Conservation (phyloP, 2,113 vertebrate species). For the Indicator maculatus region DNA sequence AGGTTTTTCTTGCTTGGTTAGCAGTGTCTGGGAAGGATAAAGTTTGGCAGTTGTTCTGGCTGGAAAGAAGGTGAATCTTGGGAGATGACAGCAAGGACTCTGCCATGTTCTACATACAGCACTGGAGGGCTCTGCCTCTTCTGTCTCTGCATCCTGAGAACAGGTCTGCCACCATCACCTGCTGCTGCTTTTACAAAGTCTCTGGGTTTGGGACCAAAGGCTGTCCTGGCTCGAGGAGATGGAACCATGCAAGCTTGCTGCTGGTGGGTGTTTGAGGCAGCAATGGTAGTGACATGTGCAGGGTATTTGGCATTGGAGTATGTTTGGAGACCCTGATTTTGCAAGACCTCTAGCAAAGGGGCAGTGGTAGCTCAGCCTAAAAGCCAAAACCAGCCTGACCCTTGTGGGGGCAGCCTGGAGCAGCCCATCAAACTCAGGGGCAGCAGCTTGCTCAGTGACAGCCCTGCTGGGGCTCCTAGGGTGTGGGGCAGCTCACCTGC, state of each 20-base stretch:
- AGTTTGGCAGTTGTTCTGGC: background rate
- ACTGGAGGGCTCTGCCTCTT: background rate
- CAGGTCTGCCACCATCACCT: background rate
- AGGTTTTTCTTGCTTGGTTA: conserved; percentile 28
- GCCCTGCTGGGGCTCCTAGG: background rate
- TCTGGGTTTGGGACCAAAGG: background rate
- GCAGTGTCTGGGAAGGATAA: background rate
- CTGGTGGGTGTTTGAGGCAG: background rate
- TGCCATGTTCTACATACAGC: background rate
- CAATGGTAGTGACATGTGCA: background rate
- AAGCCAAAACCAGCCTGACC: background rate
- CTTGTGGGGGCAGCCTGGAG: background rate
- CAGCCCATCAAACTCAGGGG: background rate
- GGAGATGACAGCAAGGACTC: background rate
- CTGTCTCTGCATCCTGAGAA: background rate
- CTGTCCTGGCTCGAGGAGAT: background rate
- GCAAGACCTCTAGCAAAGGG: background rate
- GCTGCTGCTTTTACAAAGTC: background rate
- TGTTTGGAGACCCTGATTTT: background rate
- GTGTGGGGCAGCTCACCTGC: background rate
- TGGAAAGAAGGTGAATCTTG: background rate
- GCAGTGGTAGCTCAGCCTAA: background rate
- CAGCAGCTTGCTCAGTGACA: background rate
- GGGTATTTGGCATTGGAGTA: background rate
- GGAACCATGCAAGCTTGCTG: background rate